A percentile compares a stretch with the other conserved stretches of the same genome.
Conservation (phyloP, 2,113 vertebrate species). For the Spheniscus mendiculus region DNA sequence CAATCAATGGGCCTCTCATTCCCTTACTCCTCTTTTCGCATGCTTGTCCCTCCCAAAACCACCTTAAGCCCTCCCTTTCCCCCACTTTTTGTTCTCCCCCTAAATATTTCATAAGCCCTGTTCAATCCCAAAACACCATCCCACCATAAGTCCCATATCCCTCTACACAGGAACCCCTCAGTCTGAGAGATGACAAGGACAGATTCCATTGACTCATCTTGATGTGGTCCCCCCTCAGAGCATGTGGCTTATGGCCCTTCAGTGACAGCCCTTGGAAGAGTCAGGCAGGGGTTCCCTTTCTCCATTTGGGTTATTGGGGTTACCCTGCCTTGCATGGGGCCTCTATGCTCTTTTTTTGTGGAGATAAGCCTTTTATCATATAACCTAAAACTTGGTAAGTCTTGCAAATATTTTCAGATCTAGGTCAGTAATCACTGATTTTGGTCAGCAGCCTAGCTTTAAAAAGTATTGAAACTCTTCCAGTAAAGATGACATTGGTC, state of each 20-base stretch:
- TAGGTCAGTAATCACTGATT: not conserved
- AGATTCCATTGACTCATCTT: not conserved
- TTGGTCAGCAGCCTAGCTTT: not conserved
- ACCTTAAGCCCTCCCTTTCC: not conserved
- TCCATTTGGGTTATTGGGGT: not conserved
- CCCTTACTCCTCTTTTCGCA: not conserved
- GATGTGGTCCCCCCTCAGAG: not conserved
- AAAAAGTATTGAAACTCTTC: not conserved
- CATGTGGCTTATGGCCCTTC: not conserved
- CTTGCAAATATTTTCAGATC: not conserved
- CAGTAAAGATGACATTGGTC: no score
- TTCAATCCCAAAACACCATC: not conserved
- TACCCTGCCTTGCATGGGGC: not conserved
- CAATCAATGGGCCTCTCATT: not conserved
- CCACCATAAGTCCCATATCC: not conserved
- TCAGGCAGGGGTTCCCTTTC: not conserved
- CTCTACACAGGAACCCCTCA: not conserved
- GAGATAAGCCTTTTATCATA: not conserved
- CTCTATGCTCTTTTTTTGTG: not conserved
- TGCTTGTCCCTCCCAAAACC: not conserved
- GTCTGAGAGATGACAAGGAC: not conserved
- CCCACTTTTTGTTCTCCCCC: not conserved
- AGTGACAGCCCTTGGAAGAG: not conserved
- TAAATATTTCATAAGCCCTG: not conserved
- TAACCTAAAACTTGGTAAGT: not conserved